Conservation (phyloP, 2,888 invertebrate species). For the Asteroscopus sphinx region DNA sequence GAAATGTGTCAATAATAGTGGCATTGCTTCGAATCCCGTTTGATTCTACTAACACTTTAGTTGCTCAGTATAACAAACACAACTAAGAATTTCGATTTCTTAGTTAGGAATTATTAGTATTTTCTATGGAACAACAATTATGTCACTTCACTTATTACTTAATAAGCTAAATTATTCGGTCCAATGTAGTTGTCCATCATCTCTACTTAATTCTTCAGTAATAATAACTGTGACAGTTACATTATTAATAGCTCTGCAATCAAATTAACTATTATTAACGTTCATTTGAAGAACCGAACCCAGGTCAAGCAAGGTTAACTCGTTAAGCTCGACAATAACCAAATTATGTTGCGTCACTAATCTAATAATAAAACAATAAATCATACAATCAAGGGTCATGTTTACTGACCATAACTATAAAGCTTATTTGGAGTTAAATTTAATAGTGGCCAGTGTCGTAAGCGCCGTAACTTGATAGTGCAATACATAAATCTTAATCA, state of each 20-base stretch:
- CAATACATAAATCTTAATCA: constrained; percentile 72
- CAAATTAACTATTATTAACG: constrained; percentile 36
- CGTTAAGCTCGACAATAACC: constrained; percentile 51
- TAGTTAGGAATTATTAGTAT: no score
- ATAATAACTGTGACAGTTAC: constrained; percentile 5
- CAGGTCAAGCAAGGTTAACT: constrained; percentile 53
- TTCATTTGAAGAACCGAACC: constrained; percentile 23
- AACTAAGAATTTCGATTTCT: neutral
- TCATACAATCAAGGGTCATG: constrained; percentile 62
- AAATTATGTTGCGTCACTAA: constrained; percentile 54
- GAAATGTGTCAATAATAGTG: constrained; percentile 23
- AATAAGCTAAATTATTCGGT: neutral
- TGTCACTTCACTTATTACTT: no score
- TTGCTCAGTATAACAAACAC: neutral
- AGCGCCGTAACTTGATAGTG: constrained; percentile 52
- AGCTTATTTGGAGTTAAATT: constrained; percentile 50
- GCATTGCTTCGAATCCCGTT: constrained; percentile 8
- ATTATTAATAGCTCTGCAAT: constrained; percentile 14
- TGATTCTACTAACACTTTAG: neutral
- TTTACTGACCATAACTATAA: constrained; percentile 60
- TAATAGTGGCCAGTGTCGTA: constrained; percentile 41
- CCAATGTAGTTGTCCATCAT: neutral
- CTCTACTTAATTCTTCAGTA: neutral
- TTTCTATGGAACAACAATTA: no score
- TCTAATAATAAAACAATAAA: constrained; percentile 61